Base-by-base conservation (phyloP, 2,888 invertebrate genomes). In the Elgonia sp. region DNA sequence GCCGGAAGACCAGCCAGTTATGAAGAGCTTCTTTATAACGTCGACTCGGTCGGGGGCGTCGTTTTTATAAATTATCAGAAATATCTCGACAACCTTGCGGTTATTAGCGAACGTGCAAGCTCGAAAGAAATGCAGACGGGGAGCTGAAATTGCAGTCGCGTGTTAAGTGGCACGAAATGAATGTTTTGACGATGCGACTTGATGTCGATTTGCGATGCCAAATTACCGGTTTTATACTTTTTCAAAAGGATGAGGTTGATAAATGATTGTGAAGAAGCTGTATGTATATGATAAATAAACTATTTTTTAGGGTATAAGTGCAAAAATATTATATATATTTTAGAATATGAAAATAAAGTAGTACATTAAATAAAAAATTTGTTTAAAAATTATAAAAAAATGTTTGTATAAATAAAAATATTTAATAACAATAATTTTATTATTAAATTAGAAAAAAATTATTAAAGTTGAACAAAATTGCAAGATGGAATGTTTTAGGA, bases 1-100 rank as follows among this genome's bases (percentile, higher is more conserved):
- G n/a, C n/a, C n/a, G n/a, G n/a, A n/a, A n/a, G 81, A 69, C 72
- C 82, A 63, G 69, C 42, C 73, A 88, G 88, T 90, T 89, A 89
- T 89, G 84, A 88, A 87, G 81, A 87, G 76, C 77, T 85, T 84
- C 77, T 88, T 82, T 88, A 81, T 77, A 79, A 82, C 72, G 75
- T 62, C 50, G 53, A 69, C 83, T 53, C 29, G 20, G 79, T 70
- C 70, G 63, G 57, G 53, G 55, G 65, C 67, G 76, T 75, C 65
- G 72, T 76, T 81, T 87, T 76, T 76, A 82, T 83, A 85, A 88
- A 88, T 85, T 85, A 85, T 88, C 60, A 77, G 77, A 79, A 85
- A 85, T 84, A 87, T 84, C 82, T 79, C 73, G 72, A 83, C 85
- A 79, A 62, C 72, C 60, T 83, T 80, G 86, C 80, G 70, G 88